A percentile compares a stretch with the other conserved stretches of the same genome.
phyloP scores from a whole-genome alignment of 2,888 invertebrate species.

The Pterostichus madidus region DNA sequence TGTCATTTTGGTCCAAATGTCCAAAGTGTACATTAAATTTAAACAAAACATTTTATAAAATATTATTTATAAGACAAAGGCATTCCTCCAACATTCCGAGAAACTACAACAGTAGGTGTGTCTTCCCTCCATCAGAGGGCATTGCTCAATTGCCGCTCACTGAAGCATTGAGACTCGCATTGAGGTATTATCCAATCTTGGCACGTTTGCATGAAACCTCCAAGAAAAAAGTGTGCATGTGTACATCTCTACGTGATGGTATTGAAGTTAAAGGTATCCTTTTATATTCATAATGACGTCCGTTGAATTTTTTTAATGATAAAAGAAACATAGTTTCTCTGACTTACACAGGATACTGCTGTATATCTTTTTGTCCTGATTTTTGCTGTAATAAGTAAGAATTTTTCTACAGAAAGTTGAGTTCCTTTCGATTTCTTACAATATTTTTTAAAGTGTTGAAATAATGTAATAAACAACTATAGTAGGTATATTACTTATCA shows the following conservation, averaged over 20 bases:
- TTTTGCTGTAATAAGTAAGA: conserved; percentile 21
- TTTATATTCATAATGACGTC: conserved; percentile 25
- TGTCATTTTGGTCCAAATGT: too few relatives aligned
- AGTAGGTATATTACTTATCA: background rate
- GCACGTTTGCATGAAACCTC: conserved; percentile 45
- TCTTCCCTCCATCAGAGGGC: conserved; percentile 32
- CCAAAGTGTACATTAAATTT: too few relatives aligned
- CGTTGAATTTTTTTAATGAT: conserved; percentile 4
- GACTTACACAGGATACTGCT: conserved; percentile 12
- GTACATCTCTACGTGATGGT: conserved; percentile 41
- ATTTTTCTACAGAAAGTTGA: conserved; percentile 8
- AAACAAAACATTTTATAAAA: conserved; percentile 8
- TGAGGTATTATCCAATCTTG: conserved; percentile 34
- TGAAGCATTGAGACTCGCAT: background rate
- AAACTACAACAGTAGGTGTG: conserved; percentile 38
- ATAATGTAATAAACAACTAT: background rate
- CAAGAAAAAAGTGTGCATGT: conserved; percentile 2
- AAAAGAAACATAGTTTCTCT: conserved; percentile 20
- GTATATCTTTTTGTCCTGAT: conserved; percentile 1
- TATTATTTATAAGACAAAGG: conserved; percentile 28
- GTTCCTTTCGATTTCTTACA: background rate
- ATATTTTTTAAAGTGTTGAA: background rate
- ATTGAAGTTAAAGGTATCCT: conserved; percentile 32
- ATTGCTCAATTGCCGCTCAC: conserved; percentile 46
- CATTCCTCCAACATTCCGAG: conserved; percentile 35